Conservation (phyloP, 2,113 vertebrate genomes). For the Potamarius usumacintae region DNA sequence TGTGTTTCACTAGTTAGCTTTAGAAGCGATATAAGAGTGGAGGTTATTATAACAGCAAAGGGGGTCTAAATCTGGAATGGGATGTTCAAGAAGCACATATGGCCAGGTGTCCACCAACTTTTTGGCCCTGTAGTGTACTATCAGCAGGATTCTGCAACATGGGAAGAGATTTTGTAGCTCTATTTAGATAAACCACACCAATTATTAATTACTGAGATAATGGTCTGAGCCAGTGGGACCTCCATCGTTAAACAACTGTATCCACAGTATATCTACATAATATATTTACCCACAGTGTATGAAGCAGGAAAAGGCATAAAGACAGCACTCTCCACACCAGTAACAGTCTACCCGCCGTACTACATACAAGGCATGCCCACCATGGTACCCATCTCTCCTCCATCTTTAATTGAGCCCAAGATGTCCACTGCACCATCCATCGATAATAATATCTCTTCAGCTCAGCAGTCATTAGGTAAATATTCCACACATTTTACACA, state of each 20-base stretch:
- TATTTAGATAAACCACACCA: background rate
- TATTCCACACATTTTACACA: background rate
- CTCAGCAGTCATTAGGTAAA: slow-evolving; percentile 55
- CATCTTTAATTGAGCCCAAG: slow-evolving; percentile 85
- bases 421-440: slow-evolving; percentile 77
- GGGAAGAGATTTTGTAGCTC: background rate
- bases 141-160: background rate
- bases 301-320: slow-evolving; percentile 94
- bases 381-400: slow-evolving; percentile 82
- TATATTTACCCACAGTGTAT: slow-evolving; percentile 79
- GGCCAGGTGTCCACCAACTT: background rate
- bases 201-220: background rate
- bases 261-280: background rate
- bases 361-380: slow-evolving; percentile 88
- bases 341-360: slow-evolving; percentile 84
- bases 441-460: slow-evolving; percentile 62
- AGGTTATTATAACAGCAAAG: background rate
- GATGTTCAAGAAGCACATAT: background rate
- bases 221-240: background rate
- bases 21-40: background rate
- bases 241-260: background rate
- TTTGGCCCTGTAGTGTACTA: background rate
- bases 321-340: slow-evolving; percentile 74
- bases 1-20: background rate
- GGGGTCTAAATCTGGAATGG: background rate